Conservation (phyloP, 37 sponge, comb jelly and placozoan species). For the Dysidea cf. avara region DNA sequence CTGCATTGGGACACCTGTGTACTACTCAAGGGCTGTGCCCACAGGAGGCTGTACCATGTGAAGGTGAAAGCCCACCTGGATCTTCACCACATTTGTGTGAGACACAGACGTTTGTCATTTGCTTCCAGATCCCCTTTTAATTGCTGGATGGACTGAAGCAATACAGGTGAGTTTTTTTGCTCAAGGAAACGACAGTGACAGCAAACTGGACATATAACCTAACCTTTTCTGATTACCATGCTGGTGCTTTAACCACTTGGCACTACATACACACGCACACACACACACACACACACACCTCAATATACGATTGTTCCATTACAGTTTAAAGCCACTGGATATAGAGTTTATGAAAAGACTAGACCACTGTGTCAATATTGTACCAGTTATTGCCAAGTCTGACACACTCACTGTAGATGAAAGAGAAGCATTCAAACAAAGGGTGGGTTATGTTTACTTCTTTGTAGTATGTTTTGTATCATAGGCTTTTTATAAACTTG, state of each 20-base stretch:
- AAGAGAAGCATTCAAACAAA: constrained; percentile 89
- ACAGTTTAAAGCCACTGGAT: constrained; percentile 73
- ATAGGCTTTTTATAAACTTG: too few species aligned
- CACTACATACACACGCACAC: neutral
- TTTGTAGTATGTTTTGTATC: too few species aligned
- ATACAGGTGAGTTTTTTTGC: too few species aligned
- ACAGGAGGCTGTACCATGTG: too few species aligned
- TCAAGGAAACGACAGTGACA: too few species aligned
- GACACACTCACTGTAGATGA: constrained; percentile 94
- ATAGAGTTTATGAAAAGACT: constrained; percentile 93
- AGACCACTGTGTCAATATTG: constrained; percentile 88
- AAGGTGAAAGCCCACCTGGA: too few species aligned
- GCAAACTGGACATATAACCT: neutral
- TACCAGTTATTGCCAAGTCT: constrained; percentile 95
- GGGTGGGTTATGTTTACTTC: constrained; percentile 54
- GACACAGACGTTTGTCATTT: too few species aligned
- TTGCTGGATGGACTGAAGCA: too few species aligned
- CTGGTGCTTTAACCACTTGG: neutral
- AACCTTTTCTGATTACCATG: neutral
- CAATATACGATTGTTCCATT: neutral
- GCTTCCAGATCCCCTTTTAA: too few species aligned
- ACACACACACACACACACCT: neutral
- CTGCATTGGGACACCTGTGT: neutral
- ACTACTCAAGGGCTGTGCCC: too few species aligned
- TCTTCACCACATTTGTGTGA: too few species aligned